These are phyloP conservation scores for Bostrychus sinensis DNA, from an alignment of 2,113 vertebrate species.

Conservation along the genomic window DNA sequence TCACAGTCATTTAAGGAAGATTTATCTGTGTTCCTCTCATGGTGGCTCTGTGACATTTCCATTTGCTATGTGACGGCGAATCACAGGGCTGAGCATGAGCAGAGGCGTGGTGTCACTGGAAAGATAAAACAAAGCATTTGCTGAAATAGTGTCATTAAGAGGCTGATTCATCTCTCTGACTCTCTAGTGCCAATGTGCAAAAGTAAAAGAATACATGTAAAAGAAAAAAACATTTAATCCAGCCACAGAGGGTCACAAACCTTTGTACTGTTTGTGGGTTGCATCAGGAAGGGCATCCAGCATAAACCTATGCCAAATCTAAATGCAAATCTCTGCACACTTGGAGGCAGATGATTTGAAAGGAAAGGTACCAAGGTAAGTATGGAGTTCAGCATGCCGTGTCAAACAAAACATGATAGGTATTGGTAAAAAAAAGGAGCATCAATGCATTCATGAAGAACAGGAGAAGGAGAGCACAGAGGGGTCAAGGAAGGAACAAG, in stretches of 20 bases:
- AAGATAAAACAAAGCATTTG: background rate
- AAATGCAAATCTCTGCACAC: too few relatives aligned
- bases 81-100: conserved; percentile 17
- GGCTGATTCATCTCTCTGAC: background rate
- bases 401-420: background rate
- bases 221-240: too few relatives aligned
- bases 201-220: background rate
- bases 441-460: background rate
- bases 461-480: background rate
- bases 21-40: conserved; percentile 40
- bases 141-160: conserved; percentile 24
- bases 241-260: too few relatives aligned
- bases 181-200: background rate
- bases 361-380: conserved; percentile 13
- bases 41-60: conserved; percentile 51
- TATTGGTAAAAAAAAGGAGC: background rate
- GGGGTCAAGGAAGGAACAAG: background rate
- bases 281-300: too few relatives aligned
- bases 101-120: background rate
- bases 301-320: too few relatives aligned
- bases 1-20: conserved; percentile 59
- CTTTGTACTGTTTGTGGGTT: too few relatives aligned
- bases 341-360: too few relatives aligned
- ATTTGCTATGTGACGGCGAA: conserved; percentile 55
- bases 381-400: background rate